phyloP scores from a whole-genome alignment of 2,797 vertebrate genomes.

The Fundulus diaphanus region DNA sequence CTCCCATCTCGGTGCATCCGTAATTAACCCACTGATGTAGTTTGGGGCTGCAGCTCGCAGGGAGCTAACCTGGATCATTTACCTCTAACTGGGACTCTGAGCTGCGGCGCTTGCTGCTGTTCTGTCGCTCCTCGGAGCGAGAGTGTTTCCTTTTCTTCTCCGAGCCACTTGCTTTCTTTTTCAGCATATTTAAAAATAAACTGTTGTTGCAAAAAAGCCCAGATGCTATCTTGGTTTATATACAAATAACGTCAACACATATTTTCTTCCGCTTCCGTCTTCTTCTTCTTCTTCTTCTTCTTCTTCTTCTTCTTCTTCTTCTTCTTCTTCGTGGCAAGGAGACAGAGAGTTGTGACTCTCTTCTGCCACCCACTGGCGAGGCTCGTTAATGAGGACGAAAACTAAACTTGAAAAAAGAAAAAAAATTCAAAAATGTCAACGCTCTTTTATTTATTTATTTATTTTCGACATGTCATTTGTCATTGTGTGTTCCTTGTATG shows the following conservation, averaged over 20 bases:
- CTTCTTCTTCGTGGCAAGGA: background rate
- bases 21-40: background rate
- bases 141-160: constrained; percentile 81
- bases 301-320: background rate
- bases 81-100: constrained; percentile 67
- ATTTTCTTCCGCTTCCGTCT: background rate
- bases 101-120: constrained; percentile 65
- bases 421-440: too few species aligned
- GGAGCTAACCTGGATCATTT: background rate
- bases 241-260: background rate
- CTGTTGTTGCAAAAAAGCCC: background rate
- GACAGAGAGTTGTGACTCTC: fast-evolving
- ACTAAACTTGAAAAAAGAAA: too few species aligned
- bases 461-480: too few species aligned
- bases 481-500: too few species aligned
- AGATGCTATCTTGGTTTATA: background rate
- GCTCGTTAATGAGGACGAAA: background rate
- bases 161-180: constrained; percentile 69
- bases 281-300: constrained; percentile 4
- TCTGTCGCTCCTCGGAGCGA: constrained; percentile 62
- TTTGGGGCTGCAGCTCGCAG: background rate
- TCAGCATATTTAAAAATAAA: constrained; percentile 61
- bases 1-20: background rate
- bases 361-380: constrained; percentile 30
- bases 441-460: too few species aligned